These are phyloP conservation scores for Ochlodes sylvanus DNA, from an alignment of 2,888 invertebrate species.

Conservation along the genomic window DNA sequence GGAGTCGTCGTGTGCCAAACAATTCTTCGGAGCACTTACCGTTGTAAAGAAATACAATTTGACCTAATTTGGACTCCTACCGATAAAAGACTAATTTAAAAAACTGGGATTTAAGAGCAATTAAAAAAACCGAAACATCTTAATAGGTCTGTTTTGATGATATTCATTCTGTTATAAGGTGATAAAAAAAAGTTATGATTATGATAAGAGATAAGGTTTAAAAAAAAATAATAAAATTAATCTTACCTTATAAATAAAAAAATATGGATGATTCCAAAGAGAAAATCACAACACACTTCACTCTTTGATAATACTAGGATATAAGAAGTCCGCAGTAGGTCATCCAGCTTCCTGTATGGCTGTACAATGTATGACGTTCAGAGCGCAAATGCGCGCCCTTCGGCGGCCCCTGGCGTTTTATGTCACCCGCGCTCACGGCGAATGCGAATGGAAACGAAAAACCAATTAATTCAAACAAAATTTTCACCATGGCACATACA, in stretches of 20 bases:
- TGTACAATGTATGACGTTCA: constrained; percentile 39
- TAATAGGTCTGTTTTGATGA: too few species aligned
- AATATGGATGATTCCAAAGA: not conserved
- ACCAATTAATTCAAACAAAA: constrained; percentile 2
- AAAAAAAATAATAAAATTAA: not conserved
- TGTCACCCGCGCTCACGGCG: constrained; percentile 33
- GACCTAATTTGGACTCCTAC: too few species aligned
- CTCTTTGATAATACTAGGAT: constrained; percentile 18
- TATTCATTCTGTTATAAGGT: too few species aligned
- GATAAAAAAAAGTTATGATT: too few species aligned
- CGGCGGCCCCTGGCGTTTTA: constrained; percentile 42
- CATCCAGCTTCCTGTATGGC: constrained; percentile 17
- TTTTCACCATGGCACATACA: too few species aligned
- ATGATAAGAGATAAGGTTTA: too few species aligned
- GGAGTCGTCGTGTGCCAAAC: too few species aligned
- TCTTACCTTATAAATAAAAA: not conserved
- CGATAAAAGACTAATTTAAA: too few species aligned
- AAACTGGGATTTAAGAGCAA: too few species aligned
- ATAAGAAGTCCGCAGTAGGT: constrained; percentile 24
- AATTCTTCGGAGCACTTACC: too few species aligned
- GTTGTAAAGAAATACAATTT: too few species aligned
- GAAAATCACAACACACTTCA: constrained; percentile 25
- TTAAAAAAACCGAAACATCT: too few species aligned
- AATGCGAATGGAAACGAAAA: constrained; percentile 6
- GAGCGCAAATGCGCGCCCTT: constrained; percentile 43